Percentiles rank a stretch among this genome's conserved stretches.
Conservation (phyloP, 2,113 vertebrate genomes). For the Rhinoptilus africanus region DNA sequence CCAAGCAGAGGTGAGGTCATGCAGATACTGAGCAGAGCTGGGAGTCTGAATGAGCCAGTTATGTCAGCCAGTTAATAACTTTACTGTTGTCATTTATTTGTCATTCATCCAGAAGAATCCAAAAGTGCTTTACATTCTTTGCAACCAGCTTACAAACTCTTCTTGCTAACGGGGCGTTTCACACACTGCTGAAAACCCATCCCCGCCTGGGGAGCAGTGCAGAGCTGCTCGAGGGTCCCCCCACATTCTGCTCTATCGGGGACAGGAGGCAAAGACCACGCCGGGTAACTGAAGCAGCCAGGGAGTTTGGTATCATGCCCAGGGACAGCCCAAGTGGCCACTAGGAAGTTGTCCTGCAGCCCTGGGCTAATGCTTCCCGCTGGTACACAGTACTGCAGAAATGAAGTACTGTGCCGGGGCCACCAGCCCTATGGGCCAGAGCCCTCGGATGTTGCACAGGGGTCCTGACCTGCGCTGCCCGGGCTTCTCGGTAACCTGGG, state of each 20-base stretch:
- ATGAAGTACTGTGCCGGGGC: accelerated
- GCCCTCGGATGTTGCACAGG: background rate
- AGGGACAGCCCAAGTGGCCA: background rate
- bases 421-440: background rate
- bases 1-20: slow-evolving; percentile 60
- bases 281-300: accelerated
- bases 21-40: slow-evolving; percentile 30
- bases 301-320: background rate
- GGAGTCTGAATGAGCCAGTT: slow-evolving; percentile 48
- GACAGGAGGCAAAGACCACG: background rate
- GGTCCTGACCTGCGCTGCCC: background rate
- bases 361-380: background rate
- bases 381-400: background rate
- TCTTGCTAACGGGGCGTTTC: background rate
- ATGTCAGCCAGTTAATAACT: slow-evolving; percentile 65
- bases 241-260: accelerated
- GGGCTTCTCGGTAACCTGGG: background rate
- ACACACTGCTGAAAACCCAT: accelerated
- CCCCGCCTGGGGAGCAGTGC: background rate
- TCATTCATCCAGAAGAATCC: slow-evolving; percentile 68
- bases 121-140: slow-evolving; percentile 62
- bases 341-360: background rate
- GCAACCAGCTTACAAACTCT: background rate
- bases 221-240: background rate
- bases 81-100: slow-evolving; percentile 65